These are phyloP conservation scores for Drosophila parthenogenetica DNA, from an alignment of 2,888 invertebrate genomes.

Conservation along the genomic window DNA sequence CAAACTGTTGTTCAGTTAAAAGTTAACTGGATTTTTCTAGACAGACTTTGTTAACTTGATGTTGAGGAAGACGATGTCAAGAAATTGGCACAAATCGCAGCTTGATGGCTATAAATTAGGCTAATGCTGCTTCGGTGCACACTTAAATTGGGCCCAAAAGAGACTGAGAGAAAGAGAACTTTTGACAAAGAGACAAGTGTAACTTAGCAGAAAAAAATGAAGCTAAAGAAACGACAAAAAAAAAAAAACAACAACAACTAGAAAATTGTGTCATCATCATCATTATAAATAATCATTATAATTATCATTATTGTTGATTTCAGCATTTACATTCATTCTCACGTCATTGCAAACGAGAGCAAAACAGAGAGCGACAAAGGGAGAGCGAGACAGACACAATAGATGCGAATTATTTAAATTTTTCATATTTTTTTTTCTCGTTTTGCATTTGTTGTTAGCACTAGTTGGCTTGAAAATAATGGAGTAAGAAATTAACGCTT, in stretches of 20 bases:
- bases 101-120: conserved; percentile 66
- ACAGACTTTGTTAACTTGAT: conserved; percentile 1
- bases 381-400: conserved; percentile 13
- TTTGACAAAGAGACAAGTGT: conserved; percentile 34
- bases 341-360: conserved; percentile 29
- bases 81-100: conserved; percentile 72
- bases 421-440: conserved; percentile 23
- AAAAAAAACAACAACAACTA: conserved; percentile 16
- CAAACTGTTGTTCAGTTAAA: conserved; percentile 11
- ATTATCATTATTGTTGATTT: conserved; percentile 53
- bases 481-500: conserved; percentile 32
- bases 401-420: conserved; percentile 43
- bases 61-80: conserved; percentile 18
- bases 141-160: conserved; percentile 19
- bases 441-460: conserved; percentile 23
- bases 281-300: conserved; percentile 42
- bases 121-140: conserved; percentile 37
- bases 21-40: conserved; percentile 5
- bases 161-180: conserved; percentile 6
- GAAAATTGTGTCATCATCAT: conserved; percentile 61
- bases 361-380: not conserved
- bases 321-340: conserved; percentile 51
- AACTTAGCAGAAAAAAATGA: conserved; percentile 44
- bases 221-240: conserved; percentile 13
- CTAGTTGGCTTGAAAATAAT: conserved; percentile 10